phyloP scores from a whole-genome alignment of 2,113 vertebrate genomes.

The Talpa occidentalis region DNA sequence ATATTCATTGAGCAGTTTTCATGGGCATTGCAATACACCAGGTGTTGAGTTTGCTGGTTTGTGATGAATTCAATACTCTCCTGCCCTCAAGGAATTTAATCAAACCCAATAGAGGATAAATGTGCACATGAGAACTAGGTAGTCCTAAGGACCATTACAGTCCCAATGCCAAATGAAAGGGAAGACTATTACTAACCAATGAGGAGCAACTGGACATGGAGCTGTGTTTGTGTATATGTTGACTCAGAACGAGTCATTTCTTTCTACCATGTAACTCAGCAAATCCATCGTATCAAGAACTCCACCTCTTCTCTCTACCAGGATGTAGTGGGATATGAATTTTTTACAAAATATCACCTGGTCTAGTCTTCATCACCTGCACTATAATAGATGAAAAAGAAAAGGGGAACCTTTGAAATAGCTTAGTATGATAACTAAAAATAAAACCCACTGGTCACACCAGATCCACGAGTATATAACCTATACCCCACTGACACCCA shows the following conservation, averaged over 20 bases:
- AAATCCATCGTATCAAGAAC: background rate
- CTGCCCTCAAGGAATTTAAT: background rate
- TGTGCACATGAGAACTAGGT: background rate
- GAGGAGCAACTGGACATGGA: background rate
- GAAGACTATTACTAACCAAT: background rate
- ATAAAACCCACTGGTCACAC: background rate
- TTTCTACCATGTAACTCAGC: background rate
- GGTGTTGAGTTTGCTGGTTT: background rate
- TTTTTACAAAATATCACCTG: slow-evolving; percentile 16
- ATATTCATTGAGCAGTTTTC: slow-evolving; percentile 13
- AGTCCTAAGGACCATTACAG: background rate
- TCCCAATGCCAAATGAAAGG: background rate
- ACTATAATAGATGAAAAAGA: background rate
- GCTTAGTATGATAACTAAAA: background rate
- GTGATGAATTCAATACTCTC: background rate
- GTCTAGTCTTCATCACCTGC: background rate
- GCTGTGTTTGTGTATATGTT: background rate
- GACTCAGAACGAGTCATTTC: background rate
- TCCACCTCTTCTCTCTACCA: background rate
- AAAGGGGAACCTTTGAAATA: background rate
- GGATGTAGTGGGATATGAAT: background rate
- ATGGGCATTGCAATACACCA: background rate
- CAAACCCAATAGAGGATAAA: background rate
- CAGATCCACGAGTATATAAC: background rate
- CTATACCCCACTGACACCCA: background rate